These are phyloP conservation scores for Calephelis perditalis DNA, from an alignment of 2,888 invertebrate species.

Conservation along the genomic window DNA sequence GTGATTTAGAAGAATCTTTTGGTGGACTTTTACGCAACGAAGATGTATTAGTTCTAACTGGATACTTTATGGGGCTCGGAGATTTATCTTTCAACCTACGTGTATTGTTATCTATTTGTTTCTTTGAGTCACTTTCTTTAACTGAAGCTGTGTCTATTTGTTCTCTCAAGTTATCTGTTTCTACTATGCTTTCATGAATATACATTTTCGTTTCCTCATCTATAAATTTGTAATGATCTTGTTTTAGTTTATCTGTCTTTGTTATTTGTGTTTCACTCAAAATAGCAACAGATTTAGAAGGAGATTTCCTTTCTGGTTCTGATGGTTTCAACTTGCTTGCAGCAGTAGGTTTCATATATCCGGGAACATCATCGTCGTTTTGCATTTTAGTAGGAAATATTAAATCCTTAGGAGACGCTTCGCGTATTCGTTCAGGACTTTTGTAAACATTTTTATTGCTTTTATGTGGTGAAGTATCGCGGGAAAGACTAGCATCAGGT, in stretches of 20 bases:
- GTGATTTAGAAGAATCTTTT: slow-evolving; percentile 6
- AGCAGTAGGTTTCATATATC: slow-evolving; percentile 50
- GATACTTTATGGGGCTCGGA: slow-evolving; percentile 18
- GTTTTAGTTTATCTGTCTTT: slow-evolving; percentile 35
- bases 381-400: slow-evolving; percentile 24
- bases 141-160: too few species aligned
- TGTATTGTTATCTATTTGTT: neutral
- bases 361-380: slow-evolving; percentile 42
- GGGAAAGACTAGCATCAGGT: slow-evolving; percentile 20
- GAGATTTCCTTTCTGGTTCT: slow-evolving; percentile 32
- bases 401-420: slow-evolving; percentile 18
- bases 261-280: slow-evolving; percentile 20
- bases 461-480: slow-evolving; percentile 14
- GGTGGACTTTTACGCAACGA: slow-evolving; percentile 12
- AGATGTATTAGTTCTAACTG: slow-evolving; percentile 6
- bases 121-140: neutral
- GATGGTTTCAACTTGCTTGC: slow-evolving; percentile 33
- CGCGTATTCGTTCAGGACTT: slow-evolving; percentile 33
- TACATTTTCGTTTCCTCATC: slow-evolving; percentile 66
- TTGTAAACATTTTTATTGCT: slow-evolving; percentile 37
- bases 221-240: slow-evolving; percentile 59
- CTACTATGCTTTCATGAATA: slow-evolving; percentile 30
- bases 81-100: slow-evolving; percentile 14
- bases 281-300: slow-evolving; percentile 16
- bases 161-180: neutral